These are phyloP conservation scores for Drosophila pruinosa DNA, from an alignment of 1,140 invertebrate species.

Conservation along the genomic window DNA sequence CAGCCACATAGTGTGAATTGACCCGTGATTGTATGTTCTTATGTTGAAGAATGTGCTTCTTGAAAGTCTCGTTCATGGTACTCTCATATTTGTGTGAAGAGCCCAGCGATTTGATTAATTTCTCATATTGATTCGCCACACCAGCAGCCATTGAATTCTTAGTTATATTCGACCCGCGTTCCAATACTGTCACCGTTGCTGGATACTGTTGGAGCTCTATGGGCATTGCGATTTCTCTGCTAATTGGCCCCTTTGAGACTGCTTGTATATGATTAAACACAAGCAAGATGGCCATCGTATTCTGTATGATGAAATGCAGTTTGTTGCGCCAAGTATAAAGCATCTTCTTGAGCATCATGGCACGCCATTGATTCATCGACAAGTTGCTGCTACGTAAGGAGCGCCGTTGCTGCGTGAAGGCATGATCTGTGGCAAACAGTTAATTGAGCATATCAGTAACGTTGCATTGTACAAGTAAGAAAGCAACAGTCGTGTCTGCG, in stretches of 20 bases:
- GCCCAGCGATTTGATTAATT: conserved; percentile 44
- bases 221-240: conserved; percentile 45
- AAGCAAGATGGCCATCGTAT: conserved; percentile 85
- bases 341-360: conserved; percentile 86
- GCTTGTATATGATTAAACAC: conserved; percentile 84
- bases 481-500: too few species aligned
- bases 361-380: conserved; percentile 84
- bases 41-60: conserved; percentile 50
- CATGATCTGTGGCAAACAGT: conserved; percentile 60
- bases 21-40: conserved; percentile 57
- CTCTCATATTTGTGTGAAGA: conserved; percentile 32
- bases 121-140: conserved; percentile 47
- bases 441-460: conserved; percentile 48
- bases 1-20: conserved; percentile 61
- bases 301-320: conserved; percentile 84
- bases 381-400: conserved; percentile 54
- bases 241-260: too few species aligned
- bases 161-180: conserved; percentile 16
- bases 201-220: conserved; percentile 60
- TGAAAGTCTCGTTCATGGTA: conserved; percentile 19
- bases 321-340: conserved; percentile 85
- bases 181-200: conserved; percentile 52
- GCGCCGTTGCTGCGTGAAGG: conserved; percentile 48
- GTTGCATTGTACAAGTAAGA: too few species aligned
- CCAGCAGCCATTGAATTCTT: fast-evolving